Evolutionary conservation across 2,113 vertebrate genomes (phyloP).

Genomic region (Pongo abelii): DNA sequence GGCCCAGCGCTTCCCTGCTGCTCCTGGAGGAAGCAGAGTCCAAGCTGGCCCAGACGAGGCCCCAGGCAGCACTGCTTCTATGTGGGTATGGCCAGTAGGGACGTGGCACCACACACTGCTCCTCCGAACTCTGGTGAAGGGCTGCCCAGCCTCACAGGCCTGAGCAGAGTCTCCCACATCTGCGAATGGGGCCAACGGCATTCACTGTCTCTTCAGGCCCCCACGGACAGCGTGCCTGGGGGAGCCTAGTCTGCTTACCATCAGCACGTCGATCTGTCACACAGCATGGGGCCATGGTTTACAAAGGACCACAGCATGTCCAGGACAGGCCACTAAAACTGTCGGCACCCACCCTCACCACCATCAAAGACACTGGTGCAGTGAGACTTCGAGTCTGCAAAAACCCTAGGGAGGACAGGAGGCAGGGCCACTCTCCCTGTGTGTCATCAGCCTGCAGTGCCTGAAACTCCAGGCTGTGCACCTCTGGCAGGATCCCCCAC

Average conservation of each 20-base stretch:
- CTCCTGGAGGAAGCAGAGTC: neutral
- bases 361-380: neutral
- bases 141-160: neutral
- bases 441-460: neutral
- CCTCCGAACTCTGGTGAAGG: neutral
- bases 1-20: neutral
- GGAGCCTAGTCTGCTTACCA: neutral
- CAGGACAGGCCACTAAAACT: neutral
- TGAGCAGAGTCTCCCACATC: neutral
- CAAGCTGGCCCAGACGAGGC: neutral
- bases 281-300: accelerated
- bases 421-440: accelerated
- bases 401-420: neutral
- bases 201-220: neutral
- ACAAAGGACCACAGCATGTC: neutral
- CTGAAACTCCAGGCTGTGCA: accelerated
- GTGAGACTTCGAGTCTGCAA: neutral
- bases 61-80: neutral
- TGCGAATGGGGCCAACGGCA: neutral
- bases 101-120: neutral
- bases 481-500: neutral
- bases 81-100: neutral
- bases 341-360: neutral
- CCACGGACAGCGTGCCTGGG: accelerated
- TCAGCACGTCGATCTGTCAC: neutral